Base-by-base conservation (phyloP, 2,797 vertebrate genomes). In the Characodon lateralis region DNA sequence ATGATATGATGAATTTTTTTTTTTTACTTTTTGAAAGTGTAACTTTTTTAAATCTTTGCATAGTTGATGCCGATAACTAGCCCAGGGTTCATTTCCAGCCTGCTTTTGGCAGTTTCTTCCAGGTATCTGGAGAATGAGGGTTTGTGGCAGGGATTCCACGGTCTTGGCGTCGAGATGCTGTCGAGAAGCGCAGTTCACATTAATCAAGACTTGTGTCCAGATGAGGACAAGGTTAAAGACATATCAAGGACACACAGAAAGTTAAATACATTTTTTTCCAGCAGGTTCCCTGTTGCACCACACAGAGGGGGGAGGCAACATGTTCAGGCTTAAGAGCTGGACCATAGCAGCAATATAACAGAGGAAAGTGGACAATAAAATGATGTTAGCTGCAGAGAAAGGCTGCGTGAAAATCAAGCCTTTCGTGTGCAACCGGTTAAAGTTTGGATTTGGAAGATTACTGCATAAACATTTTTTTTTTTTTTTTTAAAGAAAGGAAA, bases 221-320 rank as follows among this genome's bases (percentile, higher is more conserved):
- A 56, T 75, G 26, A 73, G 72, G 24, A 63, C 43, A 73, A 13
- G 0, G 18, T 35, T 14, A 24, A n/a, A 80, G 68, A 61, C 28
- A 20, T 43, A 79, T 83, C 43, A 31, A 71, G 55, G 51, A 66
- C 55, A 3, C 0, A 6, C 12, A 24, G n/a, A 12, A 39, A 26
- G 7, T 53, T 74, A 73, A 80, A 59, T 89, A 82, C 87, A 6
- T 26, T 39, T 1, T 61, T 61, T 77, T 61, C 20, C 31, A 51
- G 13, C 1, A 12, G 22, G 31, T 75, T 75, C 6, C 26, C 48
- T 16, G 43, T 26, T 63, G 14, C 24, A 22, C 51, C 35, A 14
- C 51, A 5, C 8, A 22, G 51, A 22, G 10, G 56, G 10, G 9
- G 39, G 43, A 46, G 4, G 13, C 24, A 7, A 46, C 9, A 39